Conservation (phyloP, 2,797 vertebrate genomes). For the Anabacerthia variegaticeps region DNA sequence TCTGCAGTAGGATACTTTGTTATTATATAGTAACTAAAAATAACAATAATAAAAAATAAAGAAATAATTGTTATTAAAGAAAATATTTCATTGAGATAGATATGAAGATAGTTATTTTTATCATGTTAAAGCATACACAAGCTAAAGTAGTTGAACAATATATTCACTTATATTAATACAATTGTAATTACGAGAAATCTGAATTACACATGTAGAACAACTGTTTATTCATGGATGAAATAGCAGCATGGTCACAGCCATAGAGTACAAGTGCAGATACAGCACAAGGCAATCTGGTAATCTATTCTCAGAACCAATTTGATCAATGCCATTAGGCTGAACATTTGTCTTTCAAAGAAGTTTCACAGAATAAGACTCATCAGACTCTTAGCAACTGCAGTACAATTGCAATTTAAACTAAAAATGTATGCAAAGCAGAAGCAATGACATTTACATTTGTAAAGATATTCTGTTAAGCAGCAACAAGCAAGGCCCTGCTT, state of each 20-base stretch:
- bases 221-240: background rate
- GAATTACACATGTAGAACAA: background rate
- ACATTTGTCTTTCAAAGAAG: background rate
- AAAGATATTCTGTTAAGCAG: background rate
- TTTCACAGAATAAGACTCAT: background rate
- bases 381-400: background rate
- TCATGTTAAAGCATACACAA: background rate
- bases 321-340: background rate
- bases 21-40: background rate
- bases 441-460: background rate
- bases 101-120: background rate
- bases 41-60: background rate
- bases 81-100: background rate
- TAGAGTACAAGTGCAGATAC: background rate
- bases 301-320: background rate
- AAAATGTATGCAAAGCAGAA: conserved; percentile 5
- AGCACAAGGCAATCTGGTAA: background rate
- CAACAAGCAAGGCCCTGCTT: background rate
- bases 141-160: background rate
- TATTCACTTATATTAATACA: background rate
- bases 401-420: background rate
- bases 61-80: background rate
- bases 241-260: background rate
- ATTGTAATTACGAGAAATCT: background rate
- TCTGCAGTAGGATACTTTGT: background rate